Evolutionary conservation across 1,140 invertebrate species (phyloP), one percentile per base, ranked within the genome.

Genomic region (Frieseomelitta varia): DNA sequence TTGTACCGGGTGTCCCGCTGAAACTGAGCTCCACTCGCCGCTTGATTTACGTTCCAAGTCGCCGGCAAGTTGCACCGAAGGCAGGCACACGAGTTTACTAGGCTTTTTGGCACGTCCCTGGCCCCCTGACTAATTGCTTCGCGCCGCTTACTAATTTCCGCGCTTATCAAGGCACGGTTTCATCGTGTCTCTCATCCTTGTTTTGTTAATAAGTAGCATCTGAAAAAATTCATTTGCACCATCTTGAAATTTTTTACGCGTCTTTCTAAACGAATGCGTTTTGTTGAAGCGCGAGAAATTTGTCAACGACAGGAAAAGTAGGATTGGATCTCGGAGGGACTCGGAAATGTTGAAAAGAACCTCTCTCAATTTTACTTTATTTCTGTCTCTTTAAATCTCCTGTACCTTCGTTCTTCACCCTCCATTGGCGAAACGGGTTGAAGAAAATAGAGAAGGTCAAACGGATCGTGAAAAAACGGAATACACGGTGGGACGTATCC

Each of bases 1-100:
- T 84, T 91, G 85, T 91, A 91, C 86, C 89, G 91, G 85, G 91
- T 83, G 88, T 88, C 80, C 78, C 79, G 76, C 80, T 90, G 87
- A 91, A 92, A 92, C 88, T 74, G 75, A 83, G 82, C 80, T 78
- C 68, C 76, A 85, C 53, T n/a, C 53, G 84, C 84, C 82, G 65
- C 15, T 84, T 92, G 92, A 92, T 92, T 92, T 92, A 92, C 91
- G 90, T 77, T 55, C 86, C 67, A 91, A 92, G 91, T 92, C 91
- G 80, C n/a, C 71, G 88, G 69, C 87, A 91, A 92, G 91, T 92
- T 92, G 47, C 78, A 27, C 10, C 63, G 76, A 63, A 71, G 34
- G 75, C 39, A 53, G 77, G 51, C 84, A 83, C 77, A 83, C 77
- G 90, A 92, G 89, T 92, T 91, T 88, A 90, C 86, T 87, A 79